phyloP scores from a whole-genome alignment of 2,888 invertebrate species.

The Lepas anatifera region DNA sequence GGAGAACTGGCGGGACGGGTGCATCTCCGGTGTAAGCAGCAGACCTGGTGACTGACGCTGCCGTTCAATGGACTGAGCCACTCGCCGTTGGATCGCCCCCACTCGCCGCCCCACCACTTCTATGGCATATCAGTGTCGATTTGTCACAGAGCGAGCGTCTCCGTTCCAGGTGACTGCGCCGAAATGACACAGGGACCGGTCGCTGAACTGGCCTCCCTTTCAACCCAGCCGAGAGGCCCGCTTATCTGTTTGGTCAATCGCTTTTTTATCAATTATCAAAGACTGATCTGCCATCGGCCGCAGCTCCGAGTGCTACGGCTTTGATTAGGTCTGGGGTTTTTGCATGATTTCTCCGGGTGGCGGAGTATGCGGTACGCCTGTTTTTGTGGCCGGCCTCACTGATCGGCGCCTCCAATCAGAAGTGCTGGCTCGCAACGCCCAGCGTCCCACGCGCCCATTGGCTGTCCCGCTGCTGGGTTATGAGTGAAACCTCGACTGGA shows the following conservation, averaged over 20 bases:
- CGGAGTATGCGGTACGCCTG: not conserved
- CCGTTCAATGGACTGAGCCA: not conserved
- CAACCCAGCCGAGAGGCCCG: not conserved
- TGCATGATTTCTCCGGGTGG: conserved; percentile 7
- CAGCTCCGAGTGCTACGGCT: not conserved
- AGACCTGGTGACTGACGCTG: too few relatives aligned
- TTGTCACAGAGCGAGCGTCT: not conserved
- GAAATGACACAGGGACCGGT: not conserved
- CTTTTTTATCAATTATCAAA: conserved; percentile 6
- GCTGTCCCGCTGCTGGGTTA: too few relatives aligned
- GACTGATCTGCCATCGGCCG: not conserved
- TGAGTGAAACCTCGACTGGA: too few relatives aligned
- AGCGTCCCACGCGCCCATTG: not conserved
- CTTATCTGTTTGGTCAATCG: conserved; percentile 9
- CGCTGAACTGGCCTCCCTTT: not conserved
- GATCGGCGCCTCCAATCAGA: not conserved
- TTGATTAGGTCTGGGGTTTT: not conserved
- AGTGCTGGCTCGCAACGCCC: not conserved
- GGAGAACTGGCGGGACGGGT: too few relatives aligned
- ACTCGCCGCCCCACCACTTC: not conserved
- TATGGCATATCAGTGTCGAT: conserved; percentile 3
- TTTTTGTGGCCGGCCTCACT: not conserved
- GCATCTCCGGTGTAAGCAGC: too few relatives aligned
- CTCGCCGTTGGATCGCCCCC: not conserved
- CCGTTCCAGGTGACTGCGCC: not conserved